Conservation (phyloP, 2,888 invertebrate genomes). For the Latrodectus hesperus region DNA sequence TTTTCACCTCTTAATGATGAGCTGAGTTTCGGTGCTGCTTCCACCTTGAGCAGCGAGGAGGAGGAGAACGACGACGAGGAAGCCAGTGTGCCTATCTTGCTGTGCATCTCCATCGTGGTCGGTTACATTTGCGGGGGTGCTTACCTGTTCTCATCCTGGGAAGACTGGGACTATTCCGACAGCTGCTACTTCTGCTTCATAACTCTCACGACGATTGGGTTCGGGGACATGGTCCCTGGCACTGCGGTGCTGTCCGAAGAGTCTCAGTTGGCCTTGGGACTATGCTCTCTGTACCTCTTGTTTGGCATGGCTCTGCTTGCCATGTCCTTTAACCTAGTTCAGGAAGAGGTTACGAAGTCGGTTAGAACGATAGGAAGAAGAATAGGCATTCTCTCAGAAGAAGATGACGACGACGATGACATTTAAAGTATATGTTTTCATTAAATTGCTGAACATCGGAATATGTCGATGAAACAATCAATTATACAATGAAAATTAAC, state of each 20-base stretch:
- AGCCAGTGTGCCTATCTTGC: slow-evolving; percentile 78
- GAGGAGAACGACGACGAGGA: slow-evolving; percentile 71
- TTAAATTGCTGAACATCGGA: no score
- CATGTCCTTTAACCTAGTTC: slow-evolving; percentile 97
- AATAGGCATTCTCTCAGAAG: slow-evolving; percentile 89
- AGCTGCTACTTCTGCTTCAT: slow-evolving; percentile 96
- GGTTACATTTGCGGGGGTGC: slow-evolving; percentile 93
- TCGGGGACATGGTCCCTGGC: slow-evolving; percentile 93
- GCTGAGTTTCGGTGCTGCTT: slow-evolving; percentile 75
- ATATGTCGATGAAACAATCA: no score
- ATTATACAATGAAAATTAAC: no score
- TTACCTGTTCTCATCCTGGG: slow-evolving; percentile 89
- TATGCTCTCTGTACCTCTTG: slow-evolving; percentile 92
- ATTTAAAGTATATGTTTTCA: slow-evolving; percentile 4
- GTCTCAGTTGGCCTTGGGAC: slow-evolving; percentile 82
- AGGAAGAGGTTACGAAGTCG: slow-evolving; percentile 92
- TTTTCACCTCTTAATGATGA: slow-evolving; percentile 29
- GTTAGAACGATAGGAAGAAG: slow-evolving; percentile 89
- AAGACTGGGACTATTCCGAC: slow-evolving; percentile 89
- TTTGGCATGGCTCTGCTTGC: slow-evolving; percentile 95
- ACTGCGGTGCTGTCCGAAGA: slow-evolving; percentile 79
- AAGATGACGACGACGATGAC: slow-evolving; percentile 67
- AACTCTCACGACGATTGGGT: slow-evolving; percentile 93
- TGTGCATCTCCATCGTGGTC: slow-evolving; percentile 89
- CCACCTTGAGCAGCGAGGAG: slow-evolving; percentile 66